Evolutionary conservation across 2,797 vertebrate species (phyloP), one percentile per base, ranked within the genome.

Genomic region (Ctenosaura bakeri): DNA sequence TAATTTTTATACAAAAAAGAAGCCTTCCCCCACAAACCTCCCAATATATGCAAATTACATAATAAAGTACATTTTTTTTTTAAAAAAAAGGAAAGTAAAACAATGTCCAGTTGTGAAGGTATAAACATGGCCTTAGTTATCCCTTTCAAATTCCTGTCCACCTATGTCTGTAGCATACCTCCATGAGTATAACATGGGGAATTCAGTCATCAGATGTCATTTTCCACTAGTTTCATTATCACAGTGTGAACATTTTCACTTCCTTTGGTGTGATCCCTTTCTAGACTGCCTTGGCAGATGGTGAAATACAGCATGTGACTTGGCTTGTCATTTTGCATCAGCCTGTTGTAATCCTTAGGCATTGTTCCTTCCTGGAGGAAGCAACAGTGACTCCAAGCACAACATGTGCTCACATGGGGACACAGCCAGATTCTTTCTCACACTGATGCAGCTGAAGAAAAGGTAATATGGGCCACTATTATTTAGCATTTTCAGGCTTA

Each of bases 271-370:
- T 26, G 10, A 20, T 83, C 42, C 69, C 80, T 89, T 91, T 90
- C 80, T n/a, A 38, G 13, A 87, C 69, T 87, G 87, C 76, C 80
- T 94, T 94, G 91, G 77, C 91, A 95, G 88, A 93, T 94, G 93
- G 95, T 69, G 42, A 35, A 79, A 87, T 84, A 62, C 16, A 62
- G 84, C 2, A 0, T 92, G 78, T 32, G 52, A 91, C 94, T 94
- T 95, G 88, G 82, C 82, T 3, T 83, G 85, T 91, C 78, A 86
- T 91, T 94, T 95, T 81, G 78, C 87, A 94, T 89, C 87, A 94
- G 88, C 74, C 95, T 89, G 92, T 91, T 87, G 71, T 91, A 93
- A 94, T 93, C 95, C 93, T 93, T 82, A 91, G 94, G 95, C 94
- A 56, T 59, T 94, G 3, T 84, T 87, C 89, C 87, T 88, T 94